These are phyloP conservation scores for Sander vitreus DNA, from an alignment of 2,113 vertebrate species.

Conservation along the genomic window DNA sequence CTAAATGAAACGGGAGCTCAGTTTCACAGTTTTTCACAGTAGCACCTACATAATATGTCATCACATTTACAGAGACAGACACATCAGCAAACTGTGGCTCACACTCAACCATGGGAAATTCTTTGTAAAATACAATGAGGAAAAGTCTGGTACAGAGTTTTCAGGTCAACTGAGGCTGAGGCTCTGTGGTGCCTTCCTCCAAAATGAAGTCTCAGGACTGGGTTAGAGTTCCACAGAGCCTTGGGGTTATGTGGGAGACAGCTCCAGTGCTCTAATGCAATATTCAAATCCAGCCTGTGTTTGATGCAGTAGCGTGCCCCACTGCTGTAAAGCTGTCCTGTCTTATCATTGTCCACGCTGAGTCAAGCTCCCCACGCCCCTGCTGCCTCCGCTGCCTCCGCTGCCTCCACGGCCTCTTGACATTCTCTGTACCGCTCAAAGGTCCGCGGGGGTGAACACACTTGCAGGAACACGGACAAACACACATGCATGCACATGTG, in stretches of 20 bases:
- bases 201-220: constrained; percentile 30
- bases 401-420: constrained; percentile 57
- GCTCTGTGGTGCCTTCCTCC: constrained; percentile 2
- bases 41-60: constrained; percentile 66
- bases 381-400: constrained; percentile 53
- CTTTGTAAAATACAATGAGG: not conserved
- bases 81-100: constrained; percentile 46
- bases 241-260: not conserved
- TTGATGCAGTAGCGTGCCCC: constrained; percentile 55
- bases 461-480: constrained; percentile 35
- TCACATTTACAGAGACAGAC: constrained; percentile 51
- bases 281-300: constrained; percentile 75
- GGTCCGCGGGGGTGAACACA: constrained; percentile 45
- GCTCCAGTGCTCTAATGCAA: constrained; percentile 68
- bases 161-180: constrained; percentile 20
- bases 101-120: constrained; percentile 7
- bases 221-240: constrained; percentile 40
- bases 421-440: constrained; percentile 59
- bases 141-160: constrained; percentile 1
- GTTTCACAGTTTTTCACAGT: constrained; percentile 52
- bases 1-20: constrained; percentile 59
- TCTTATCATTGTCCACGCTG: constrained; percentile 67
- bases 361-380: constrained; percentile 65
- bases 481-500: constrained; percentile 8
- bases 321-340: constrained; percentile 67